Evolutionary conservation across 2,888 invertebrate species (phyloP).

Genomic region (Eupeodes latifasciatus): DNA sequence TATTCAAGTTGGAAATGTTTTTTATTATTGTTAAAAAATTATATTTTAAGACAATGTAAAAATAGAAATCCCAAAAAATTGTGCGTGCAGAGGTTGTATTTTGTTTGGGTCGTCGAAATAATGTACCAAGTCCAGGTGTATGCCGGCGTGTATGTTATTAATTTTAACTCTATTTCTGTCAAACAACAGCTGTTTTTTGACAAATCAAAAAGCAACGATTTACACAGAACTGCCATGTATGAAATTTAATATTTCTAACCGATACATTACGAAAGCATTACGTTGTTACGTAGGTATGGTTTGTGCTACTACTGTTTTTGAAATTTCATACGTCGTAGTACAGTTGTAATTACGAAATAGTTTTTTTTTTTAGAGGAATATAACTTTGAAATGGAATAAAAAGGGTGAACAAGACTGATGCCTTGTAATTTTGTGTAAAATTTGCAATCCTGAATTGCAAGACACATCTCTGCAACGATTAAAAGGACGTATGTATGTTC

Average conservation of each 20-base stretch:
- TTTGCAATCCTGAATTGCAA: too few species aligned
- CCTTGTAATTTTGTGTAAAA: too few species aligned
- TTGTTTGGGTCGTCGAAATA: neutral
- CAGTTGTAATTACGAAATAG: too few species aligned
- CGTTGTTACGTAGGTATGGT: too few species aligned
- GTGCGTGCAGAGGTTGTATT: slow-evolving; percentile 12
- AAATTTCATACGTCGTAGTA: too few species aligned
- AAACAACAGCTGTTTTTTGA: slow-evolving; percentile 27
- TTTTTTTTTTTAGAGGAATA: too few species aligned
- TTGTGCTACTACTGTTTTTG: too few species aligned
- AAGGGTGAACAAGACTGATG: too few species aligned
- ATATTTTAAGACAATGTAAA: slow-evolving; percentile 5
- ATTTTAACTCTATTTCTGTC: neutral
- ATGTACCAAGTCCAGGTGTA: too few species aligned
- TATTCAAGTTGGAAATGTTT: neutral
- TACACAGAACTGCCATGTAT: neutral
- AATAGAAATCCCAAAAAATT: slow-evolving; percentile 29
- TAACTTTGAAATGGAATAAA: too few species aligned
- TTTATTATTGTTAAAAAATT: neutral
- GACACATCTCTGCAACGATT: too few species aligned
- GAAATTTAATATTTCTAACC: neutral
- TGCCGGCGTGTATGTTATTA: slow-evolving; percentile 5
- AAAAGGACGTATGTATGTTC: too few species aligned
- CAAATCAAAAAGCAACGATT: neutral
- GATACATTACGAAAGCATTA: neutral